Evolutionary conservation across 2,888 invertebrate genomes (phyloP).

Genomic region (Cephus spinipes): DNA sequence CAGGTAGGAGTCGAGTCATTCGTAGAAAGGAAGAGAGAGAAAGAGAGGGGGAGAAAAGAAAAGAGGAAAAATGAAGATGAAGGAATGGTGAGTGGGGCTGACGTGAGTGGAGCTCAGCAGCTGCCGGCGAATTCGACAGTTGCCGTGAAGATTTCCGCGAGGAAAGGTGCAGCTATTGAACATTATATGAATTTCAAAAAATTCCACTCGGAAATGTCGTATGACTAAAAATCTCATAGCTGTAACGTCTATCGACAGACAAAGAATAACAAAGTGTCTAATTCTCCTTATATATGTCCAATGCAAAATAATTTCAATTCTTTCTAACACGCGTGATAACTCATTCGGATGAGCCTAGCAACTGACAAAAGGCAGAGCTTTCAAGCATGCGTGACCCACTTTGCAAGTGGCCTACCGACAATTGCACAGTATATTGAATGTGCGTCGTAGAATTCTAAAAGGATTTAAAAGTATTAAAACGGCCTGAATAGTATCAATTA

Average conservation of each 20-base stretch:
- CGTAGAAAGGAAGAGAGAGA: slow-evolving; percentile 3
- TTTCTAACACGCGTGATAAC: neutral
- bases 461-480: neutral
- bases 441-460: neutral
- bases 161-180: neutral
- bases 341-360: neutral
- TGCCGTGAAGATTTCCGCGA: neutral
- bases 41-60: slow-evolving; percentile 16
- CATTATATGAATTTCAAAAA: neutral
- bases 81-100: slow-evolving; percentile 13
- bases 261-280: neutral
- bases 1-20: neutral
- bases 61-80: slow-evolving; percentile 20
- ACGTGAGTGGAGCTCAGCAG: neutral
- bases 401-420: neutral
- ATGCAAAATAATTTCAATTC: too few relatives aligned
- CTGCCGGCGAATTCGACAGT: neutral
- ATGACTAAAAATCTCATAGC: neutral
- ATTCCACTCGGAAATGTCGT: neutral
- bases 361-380: neutral
- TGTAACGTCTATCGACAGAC: neutral
- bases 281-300: too few relatives aligned
- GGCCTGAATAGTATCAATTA: neutral
- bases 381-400: neutral
- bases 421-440: neutral